Percentiles rank a stretch among this genome's conserved stretches.
Conservation (phyloP, 2,888 invertebrate species). For the Hypomecis punctinalis region DNA sequence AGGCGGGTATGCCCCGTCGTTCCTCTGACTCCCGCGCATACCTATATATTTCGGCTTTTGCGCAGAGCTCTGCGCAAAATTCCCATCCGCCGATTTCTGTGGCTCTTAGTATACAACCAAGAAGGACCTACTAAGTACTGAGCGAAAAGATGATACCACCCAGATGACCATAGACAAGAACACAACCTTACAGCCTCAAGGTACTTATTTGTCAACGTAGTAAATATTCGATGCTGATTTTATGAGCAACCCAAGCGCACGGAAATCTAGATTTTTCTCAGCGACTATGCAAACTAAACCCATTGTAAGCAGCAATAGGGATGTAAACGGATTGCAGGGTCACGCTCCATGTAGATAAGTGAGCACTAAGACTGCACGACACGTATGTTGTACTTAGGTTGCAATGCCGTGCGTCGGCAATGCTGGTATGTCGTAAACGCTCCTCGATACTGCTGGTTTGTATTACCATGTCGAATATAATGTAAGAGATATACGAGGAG, state of each 20-base stretch:
- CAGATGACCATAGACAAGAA: conserved; percentile 8
- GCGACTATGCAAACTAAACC: conserved; percentile 6
- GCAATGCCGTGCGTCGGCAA: conserved; percentile 34
- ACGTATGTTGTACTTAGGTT: conserved; percentile 32
- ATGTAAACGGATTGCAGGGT: conserved; percentile 23
- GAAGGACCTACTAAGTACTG: too few species aligned
- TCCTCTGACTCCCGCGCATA: too few species aligned
- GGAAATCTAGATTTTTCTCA: conserved; percentile 27
- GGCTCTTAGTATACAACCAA: too few species aligned
- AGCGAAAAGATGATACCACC: conserved; percentile 8
- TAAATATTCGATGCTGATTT: conserved; percentile 23
- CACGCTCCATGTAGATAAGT: conserved; percentile 33
- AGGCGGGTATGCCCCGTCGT: too few species aligned
- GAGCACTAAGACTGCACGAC: conserved; percentile 39
- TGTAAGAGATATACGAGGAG: conserved; percentile 30
- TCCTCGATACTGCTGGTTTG: conserved; percentile 32
- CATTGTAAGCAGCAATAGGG: conserved; percentile 13
- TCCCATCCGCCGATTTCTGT: too few species aligned
- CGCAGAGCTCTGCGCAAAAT: too few species aligned
- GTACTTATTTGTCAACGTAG: conserved; percentile 27
- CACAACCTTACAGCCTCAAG: conserved; percentile 13
- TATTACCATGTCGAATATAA: conserved; percentile 37
- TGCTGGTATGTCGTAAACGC: conserved; percentile 36
- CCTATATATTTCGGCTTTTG: too few species aligned
- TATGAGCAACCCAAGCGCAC: conserved; percentile 29